Conservation (phyloP, 53 echinoderm and acorn worm genomes). For the Arbacia lixula region DNA sequence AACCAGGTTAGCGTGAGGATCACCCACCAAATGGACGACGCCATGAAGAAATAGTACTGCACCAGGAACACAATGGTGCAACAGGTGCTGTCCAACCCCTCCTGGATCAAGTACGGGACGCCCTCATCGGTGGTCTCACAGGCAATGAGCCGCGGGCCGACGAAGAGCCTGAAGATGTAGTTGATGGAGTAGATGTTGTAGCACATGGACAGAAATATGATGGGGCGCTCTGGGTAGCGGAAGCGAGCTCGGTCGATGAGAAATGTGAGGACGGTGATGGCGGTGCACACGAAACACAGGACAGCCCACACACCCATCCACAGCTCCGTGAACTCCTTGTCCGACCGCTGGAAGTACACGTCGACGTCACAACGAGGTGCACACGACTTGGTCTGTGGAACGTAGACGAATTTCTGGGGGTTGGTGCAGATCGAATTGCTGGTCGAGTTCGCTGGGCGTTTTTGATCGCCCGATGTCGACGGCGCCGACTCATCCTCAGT, state of each 20-base stretch:
- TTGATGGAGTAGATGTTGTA: slow-evolving; percentile 94
- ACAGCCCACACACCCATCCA: slow-evolving; percentile 99
- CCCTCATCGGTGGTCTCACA: slow-evolving; percentile 71
- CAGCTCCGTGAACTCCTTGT: slow-evolving; percentile 90
- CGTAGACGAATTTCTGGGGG: slow-evolving; percentile 75
- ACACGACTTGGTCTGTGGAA: slow-evolving; percentile 81
- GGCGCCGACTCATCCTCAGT: neutral
- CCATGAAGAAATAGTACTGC: slow-evolving; percentile 99
- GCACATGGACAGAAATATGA: slow-evolving; percentile 96
- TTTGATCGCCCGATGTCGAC: neutral
- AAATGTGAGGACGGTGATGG: slow-evolving; percentile 92
- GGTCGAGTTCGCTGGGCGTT: neutral
- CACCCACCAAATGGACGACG: slow-evolving; percentile 99
- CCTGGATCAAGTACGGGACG: slow-evolving; percentile 83
- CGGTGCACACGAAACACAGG: slow-evolving; percentile 88
- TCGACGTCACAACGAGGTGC: slow-evolving; percentile 89
- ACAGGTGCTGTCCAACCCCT: slow-evolving; percentile 92
- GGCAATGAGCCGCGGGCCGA: slow-evolving; percentile 80
- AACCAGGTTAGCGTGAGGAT: slow-evolving; percentile 97
- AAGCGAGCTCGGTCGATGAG: slow-evolving; percentile 92
- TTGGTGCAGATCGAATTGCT: slow-evolving; percentile 65
- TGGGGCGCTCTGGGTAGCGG: slow-evolving; percentile 92
- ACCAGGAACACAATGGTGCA: slow-evolving; percentile 94
- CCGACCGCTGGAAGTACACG: slow-evolving; percentile 83
- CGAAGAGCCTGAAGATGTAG: slow-evolving; percentile 83